Conservation (phyloP, 2,888 invertebrate genomes). For the Macrosoma leucophasiata region DNA sequence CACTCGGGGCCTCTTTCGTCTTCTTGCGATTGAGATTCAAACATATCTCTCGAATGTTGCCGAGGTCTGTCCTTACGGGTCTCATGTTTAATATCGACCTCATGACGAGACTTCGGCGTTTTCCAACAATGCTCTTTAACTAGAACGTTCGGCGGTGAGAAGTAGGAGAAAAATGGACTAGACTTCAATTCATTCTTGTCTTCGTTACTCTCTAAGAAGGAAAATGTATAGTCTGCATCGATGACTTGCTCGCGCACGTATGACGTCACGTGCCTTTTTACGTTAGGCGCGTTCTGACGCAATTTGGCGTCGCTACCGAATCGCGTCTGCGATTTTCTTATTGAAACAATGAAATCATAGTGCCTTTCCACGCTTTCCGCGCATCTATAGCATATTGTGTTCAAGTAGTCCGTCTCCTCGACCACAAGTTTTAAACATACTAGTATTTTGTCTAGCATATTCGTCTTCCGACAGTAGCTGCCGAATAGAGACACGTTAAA, state of each 20-base stretch:
- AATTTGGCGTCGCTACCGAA: conserved; percentile 29
- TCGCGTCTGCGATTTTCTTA: conserved; percentile 49
- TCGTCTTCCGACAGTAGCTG: conserved; percentile 44
- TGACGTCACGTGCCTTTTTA: conserved; percentile 43
- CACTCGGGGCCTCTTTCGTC: conserved; percentile 43
- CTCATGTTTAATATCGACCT: conserved; percentile 28
- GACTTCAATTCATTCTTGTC: conserved; percentile 40
- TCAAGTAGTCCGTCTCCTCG: conserved; percentile 47
- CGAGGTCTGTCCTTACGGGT: conserved; percentile 30
- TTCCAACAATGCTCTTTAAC: conserved; percentile 44
- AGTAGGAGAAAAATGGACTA: conserved; percentile 60
- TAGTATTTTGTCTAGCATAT: conserved; percentile 53
- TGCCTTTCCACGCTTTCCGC: conserved; percentile 54
- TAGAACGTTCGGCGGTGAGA: conserved; percentile 43
- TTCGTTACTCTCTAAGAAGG: conserved; percentile 49
- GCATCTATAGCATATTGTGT: conserved; percentile 58
- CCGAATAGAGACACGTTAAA: conserved; percentile 57
- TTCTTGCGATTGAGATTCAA: conserved; percentile 59
- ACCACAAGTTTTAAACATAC: conserved; percentile 53
- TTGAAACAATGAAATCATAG: conserved; percentile 46
- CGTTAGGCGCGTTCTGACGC: conserved; percentile 27
- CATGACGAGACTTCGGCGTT: conserved; percentile 34
- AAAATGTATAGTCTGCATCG: conserved; percentile 57
- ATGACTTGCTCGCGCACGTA: conserved; percentile 52
- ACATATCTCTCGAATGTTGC: conserved; percentile 55